Evolutionary conservation across 2,888 invertebrate species (phyloP).

Genomic region (Conistra vaccinii): DNA sequence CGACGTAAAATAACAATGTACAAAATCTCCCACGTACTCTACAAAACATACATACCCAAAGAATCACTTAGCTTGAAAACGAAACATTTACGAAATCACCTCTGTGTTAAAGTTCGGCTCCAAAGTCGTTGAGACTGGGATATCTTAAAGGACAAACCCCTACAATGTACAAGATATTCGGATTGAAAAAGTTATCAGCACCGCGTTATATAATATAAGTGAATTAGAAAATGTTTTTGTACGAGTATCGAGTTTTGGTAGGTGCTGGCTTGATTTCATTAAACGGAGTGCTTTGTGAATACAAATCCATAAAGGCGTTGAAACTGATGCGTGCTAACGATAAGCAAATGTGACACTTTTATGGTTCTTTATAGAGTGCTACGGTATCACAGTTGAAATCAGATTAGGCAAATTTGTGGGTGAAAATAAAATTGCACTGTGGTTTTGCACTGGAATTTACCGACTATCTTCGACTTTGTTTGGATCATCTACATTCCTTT

Average conservation of each 20-base stretch:
- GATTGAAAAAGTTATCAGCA: slow-evolving; percentile 60
- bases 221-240: slow-evolving; percentile 58
- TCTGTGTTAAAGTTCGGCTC: slow-evolving; percentile 55
- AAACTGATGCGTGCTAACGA: slow-evolving; percentile 51
- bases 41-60: slow-evolving; percentile 24
- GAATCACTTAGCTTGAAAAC: slow-evolving; percentile 55
- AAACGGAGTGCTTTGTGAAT: slow-evolving; percentile 55
- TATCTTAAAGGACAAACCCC: slow-evolving; percentile 60
- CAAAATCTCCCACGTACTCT: slow-evolving; percentile 25
- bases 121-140: slow-evolving; percentile 50
- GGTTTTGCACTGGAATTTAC: slow-evolving; percentile 1
- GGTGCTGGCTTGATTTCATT: slow-evolving; percentile 53
- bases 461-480: slow-evolving; percentile 6
- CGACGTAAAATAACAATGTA: not conserved
- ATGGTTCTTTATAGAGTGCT: slow-evolving; percentile 46
- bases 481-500: slow-evolving; percentile 13
- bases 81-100: slow-evolving; percentile 60
- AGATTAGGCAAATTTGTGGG: slow-evolving; percentile 5
- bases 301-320: slow-evolving; percentile 50
- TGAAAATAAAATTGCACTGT: slow-evolving; percentile 33
- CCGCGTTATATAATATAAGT: slow-evolving; percentile 44
- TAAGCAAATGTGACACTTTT: slow-evolving; percentile 58
- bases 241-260: slow-evolving; percentile 35
- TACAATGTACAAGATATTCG: slow-evolving; percentile 52
- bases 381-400: slow-evolving; percentile 38